These are phyloP conservation scores for Dinothrombium tinctorium DNA, from an alignment of 1,140 invertebrate genomes.

Conservation along the genomic window DNA sequence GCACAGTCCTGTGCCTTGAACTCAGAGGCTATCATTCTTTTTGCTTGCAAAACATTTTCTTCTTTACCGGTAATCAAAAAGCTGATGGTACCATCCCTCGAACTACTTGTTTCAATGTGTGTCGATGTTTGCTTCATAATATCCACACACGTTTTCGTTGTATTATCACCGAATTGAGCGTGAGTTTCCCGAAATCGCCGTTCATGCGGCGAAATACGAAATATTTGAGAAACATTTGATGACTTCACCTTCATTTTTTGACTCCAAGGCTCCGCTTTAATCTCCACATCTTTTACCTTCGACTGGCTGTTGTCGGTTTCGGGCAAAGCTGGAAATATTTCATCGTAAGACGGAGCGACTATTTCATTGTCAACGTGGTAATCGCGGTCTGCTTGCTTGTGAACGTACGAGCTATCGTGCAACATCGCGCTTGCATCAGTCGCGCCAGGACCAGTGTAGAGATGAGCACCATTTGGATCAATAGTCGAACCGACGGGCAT, in stretches of 20 bases:
- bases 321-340: constrained; percentile 71
- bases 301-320: constrained; percentile 19
- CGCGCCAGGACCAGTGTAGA: no score
- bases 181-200: constrained; percentile 48
- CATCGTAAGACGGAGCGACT: constrained; percentile 34
- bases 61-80: constrained; percentile 74
- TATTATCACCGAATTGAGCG: constrained; percentile 67
- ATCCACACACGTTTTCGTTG: constrained; percentile 55
- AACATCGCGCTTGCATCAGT: no score
- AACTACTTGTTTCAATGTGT: constrained; percentile 80
- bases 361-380: no score
- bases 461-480: no score
- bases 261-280: neutral
- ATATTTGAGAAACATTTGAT: constrained; percentile 32
- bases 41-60: constrained; percentile 60
- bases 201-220: constrained; percentile 69
- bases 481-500: no score
- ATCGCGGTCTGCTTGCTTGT: no score
- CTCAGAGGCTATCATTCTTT: constrained; percentile 55
- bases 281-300: neutral
- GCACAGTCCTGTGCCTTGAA: constrained; percentile 74
- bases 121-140: constrained; percentile 77
- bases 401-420: no score
- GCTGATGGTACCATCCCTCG: constrained; percentile 80
- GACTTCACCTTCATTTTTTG: constrained; percentile 3